Base-by-base conservation (phyloP, 92 coral and sea anemone genomes). In the Zoanthus sociatus region DNA sequence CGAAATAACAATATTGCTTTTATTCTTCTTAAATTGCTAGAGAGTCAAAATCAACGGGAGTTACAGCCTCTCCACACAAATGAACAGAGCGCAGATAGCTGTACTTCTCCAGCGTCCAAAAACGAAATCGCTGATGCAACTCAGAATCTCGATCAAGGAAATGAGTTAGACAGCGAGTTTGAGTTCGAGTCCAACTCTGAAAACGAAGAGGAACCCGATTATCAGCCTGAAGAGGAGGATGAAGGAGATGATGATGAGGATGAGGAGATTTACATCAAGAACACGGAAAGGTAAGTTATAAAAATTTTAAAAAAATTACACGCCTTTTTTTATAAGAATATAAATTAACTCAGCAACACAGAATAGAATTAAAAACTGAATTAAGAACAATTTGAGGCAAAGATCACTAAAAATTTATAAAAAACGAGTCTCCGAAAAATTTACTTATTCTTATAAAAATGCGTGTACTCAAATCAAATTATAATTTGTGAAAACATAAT, bases 41-140 rank as follows among this genome's bases (percentile, higher is more conserved):
- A 63, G 18, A 63, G 69, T 63, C 69, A 63, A 63, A 63, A n/a
- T 21, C 9, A 63, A 8, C 69, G 69, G 7, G 30, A 63, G 17
- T 21, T 63, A n/a, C 69, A 16, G 69, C 30, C 17, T 20, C 10
- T 63, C 32, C 69, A 63, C 17, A 63, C 31, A 6, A 63, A 63
- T 63, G 69, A 63, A 21, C 69, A 63, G 69, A 63, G 69, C 69
- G 1, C 69, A 63, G n/a, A 63, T n/a, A 63, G 69, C 10, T 63
- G 64, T 18, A 15, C 20, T 58, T 18, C 64, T 20, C 69, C 10
- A 21, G 69, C 26, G 69, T 63, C 26, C 10, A 32, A 63, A 63
- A 9, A 63, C 69, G 9, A 63, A 63, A 37, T 37, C 42, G 69
- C n/a, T 32, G 30, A 63, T 63, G 69, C 7, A 21, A 16, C 69